Evolutionary conservation across 2,113 vertebrate genomes (phyloP).

Genomic region (Chaetops frenatus): DNA sequence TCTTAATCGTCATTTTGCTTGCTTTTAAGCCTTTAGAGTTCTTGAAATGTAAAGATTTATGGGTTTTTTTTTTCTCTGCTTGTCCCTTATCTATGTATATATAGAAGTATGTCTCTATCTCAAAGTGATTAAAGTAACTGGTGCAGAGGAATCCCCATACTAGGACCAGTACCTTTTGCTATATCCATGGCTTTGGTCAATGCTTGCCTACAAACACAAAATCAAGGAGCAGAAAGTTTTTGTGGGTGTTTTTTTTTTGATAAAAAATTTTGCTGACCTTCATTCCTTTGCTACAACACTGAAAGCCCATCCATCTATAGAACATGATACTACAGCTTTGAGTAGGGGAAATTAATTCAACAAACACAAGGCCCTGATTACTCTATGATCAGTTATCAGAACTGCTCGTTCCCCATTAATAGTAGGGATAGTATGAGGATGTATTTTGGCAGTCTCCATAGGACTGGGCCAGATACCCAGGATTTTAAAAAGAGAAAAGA

Average conservation of each 20-base stretch:
- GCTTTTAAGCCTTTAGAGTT: neutral
- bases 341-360: neutral
- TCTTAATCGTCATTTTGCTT: neutral
- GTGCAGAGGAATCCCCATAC: neutral
- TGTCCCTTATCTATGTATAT: neutral
- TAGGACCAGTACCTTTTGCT: neutral
- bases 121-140: neutral
- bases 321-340: neutral
- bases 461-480: neutral
- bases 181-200: neutral
- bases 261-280: neutral
- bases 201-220: neutral
- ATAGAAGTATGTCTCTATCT: too few relatives aligned
- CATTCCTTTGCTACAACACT: neutral
- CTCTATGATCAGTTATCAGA: neutral
- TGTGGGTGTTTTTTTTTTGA: neutral
- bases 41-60: neutral
- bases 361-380: neutral
- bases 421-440: neutral
- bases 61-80: accelerated
- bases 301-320: neutral
- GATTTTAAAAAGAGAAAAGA: neutral
- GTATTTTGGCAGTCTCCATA: neutral
- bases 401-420: neutral
- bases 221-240: neutral